Conservation (phyloP, 2,113 vertebrate species). For the Neotoma lepida region DNA sequence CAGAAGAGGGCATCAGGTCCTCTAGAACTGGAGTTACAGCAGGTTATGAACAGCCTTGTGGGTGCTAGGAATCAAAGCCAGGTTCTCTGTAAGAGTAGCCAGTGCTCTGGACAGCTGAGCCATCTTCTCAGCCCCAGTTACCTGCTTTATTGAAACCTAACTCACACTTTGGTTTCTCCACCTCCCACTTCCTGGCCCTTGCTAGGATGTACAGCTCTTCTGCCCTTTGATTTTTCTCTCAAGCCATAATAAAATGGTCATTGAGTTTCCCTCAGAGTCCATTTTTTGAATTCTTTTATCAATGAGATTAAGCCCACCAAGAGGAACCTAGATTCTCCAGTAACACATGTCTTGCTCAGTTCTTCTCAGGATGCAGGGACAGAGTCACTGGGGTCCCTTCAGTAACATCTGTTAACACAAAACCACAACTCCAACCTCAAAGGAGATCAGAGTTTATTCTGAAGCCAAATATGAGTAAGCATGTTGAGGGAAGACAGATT, state of each 20-base stretch:
- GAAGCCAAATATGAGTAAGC: neutral
- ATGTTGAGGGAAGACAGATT: neutral
- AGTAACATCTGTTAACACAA: neutral
- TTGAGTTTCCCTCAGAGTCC: neutral
- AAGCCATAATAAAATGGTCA: neutral
- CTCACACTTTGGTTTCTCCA: no score
- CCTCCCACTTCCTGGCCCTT: neutral
- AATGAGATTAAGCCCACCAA: neutral
- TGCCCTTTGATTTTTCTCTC: neutral
- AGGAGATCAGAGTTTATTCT: neutral
- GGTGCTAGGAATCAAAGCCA: neutral
- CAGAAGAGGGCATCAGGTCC: neutral
- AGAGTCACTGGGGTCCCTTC: neutral
- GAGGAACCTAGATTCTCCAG: neutral
- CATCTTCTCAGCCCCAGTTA: neutral
- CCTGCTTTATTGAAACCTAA: neutral
- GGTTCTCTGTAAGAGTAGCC: neutral
- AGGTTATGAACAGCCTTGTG: neutral
- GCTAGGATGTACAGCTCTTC: neutral
- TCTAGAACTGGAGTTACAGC: neutral
- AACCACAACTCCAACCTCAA: neutral
- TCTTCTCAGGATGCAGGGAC: neutral
- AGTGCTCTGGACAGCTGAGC: neutral
- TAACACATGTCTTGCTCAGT: neutral
- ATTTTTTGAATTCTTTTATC: neutral